phyloP scores from a whole-genome alignment of 2,113 vertebrate species.

The Cinclus mexicanus region DNA sequence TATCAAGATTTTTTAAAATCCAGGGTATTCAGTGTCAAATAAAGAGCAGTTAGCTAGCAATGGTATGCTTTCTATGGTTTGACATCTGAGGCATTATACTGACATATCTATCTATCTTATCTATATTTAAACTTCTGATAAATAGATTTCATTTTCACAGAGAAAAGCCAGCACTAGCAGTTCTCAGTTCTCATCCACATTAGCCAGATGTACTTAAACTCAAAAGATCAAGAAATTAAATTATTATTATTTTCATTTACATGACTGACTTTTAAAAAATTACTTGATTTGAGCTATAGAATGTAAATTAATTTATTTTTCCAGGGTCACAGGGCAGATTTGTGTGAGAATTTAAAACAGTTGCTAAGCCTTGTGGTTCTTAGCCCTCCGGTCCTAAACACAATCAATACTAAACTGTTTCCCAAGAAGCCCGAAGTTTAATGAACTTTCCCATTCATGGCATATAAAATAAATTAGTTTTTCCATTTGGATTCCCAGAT shows the following conservation, averaged over 20 bases:
- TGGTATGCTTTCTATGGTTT: accelerated
- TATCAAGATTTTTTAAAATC: background rate
- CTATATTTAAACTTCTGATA: background rate
- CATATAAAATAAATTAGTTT: background rate
- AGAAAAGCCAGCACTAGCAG: background rate
- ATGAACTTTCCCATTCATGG: background rate
- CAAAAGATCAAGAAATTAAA: background rate
- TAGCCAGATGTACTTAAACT: background rate
- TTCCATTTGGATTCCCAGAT: background rate
- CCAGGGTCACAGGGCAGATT: background rate
- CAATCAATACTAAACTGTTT: background rate
- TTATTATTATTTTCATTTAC: background rate
- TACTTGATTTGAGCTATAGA: background rate
- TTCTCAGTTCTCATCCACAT: background rate
- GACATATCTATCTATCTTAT: background rate
- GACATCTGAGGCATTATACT: background rate
- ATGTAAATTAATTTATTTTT: background rate
- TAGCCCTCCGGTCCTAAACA: background rate
- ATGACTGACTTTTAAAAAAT: background rate
- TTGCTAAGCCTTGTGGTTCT: background rate
- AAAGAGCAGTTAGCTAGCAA: background rate
- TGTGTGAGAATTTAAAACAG: background rate
- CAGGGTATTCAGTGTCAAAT: background rate
- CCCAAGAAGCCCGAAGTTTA: background rate
- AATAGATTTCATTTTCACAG: background rate